Evolutionary conservation across 1,140 invertebrate species (phyloP).

Genomic region (Dinothrombium tinctorium): DNA sequence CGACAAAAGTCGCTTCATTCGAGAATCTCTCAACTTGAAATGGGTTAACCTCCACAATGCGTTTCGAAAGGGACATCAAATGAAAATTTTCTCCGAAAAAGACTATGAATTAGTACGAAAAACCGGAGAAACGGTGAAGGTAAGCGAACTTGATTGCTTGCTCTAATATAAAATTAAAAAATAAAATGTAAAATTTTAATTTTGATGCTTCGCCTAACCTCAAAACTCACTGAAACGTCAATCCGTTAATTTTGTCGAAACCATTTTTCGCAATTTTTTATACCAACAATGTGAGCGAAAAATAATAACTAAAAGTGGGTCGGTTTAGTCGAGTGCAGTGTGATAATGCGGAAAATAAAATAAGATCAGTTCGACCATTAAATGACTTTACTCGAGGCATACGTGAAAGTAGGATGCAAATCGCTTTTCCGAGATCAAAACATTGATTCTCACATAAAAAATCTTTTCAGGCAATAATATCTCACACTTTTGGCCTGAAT

Average conservation of each 20-base stretch:
- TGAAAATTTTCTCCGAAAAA: neutral
- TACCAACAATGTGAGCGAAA: neutral
- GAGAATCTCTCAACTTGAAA: constrained; percentile 1
- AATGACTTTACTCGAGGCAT: neutral
- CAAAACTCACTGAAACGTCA: too few species aligned
- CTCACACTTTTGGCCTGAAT: neutral
- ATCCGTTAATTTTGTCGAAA: neutral
- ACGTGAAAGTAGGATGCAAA: neutral
- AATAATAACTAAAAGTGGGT: neutral
- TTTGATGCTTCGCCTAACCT: too few species aligned
- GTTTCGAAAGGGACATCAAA: neutral
- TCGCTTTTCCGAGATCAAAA: neutral
- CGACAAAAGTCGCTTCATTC: neutral
- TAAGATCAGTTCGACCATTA: too few species aligned
- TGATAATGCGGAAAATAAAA: too few species aligned
- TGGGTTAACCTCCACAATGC: constrained; percentile 2
- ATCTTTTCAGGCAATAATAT: neutral
- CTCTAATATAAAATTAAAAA: neutral
- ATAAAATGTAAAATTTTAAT: too few species aligned
- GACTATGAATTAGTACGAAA: neutral
- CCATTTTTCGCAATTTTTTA: neutral
- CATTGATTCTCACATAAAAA: neutral
- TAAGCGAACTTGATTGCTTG: neutral
- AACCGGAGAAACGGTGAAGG: neutral
- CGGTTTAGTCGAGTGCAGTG: too few species aligned